These are phyloP conservation scores for Notodonta ziczac DNA, from an alignment of 2,888 invertebrate species.

Conservation along the genomic window DNA sequence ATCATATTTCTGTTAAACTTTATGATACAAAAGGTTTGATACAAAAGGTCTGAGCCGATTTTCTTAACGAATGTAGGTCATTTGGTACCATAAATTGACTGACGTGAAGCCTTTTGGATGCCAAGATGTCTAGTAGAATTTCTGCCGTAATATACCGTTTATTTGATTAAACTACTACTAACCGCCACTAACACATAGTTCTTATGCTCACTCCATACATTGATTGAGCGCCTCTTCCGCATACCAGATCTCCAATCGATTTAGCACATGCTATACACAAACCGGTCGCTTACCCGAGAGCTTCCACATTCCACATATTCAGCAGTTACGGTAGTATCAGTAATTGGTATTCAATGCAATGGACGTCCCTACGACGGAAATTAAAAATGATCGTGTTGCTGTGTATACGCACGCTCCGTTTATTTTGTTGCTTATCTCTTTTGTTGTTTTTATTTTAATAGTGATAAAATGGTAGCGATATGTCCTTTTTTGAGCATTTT, in stretches of 20 bases:
- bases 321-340: constrained; percentile 58
- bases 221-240: constrained; percentile 38
- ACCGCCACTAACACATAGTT: background rate
- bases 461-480: no score
- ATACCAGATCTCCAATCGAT: constrained; percentile 43
- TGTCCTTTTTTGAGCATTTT: no score
- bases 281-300: constrained; percentile 50
- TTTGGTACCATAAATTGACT: no score
- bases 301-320: constrained; percentile 66
- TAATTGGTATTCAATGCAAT: constrained; percentile 79
- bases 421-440: no score
- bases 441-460: no score
- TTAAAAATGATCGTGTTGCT: constrained; percentile 76
- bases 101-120: no score
- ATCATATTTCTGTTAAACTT: background rate
- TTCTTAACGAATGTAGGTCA: no score
- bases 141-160: no score
- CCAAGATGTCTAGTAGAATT: no score
- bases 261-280: constrained; percentile 39
- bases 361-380: constrained; percentile 65
- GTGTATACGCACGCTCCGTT: constrained; percentile 33
- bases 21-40: background rate
- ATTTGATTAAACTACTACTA: background rate
- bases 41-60: no score
- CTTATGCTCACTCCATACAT: constrained; percentile 25